Conservation (phyloP, 2,888 invertebrate genomes). For the Stenchaetothrips biformis region DNA sequence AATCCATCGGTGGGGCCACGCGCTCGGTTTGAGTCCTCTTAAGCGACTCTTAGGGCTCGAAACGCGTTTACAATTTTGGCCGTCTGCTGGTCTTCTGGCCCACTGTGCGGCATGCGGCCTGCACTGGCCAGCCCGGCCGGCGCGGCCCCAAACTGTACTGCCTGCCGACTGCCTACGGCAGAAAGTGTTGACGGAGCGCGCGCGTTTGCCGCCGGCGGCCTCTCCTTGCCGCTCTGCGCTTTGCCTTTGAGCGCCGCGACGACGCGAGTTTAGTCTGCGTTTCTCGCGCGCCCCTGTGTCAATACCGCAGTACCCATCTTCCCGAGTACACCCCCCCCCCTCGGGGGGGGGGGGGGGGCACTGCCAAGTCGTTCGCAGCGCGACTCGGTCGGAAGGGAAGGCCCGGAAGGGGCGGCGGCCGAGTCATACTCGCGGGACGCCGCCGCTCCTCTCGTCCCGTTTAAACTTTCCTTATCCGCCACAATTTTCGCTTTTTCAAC, state of each 20-base stretch:
- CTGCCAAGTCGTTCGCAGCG: not conserved
- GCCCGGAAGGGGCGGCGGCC: not conserved
- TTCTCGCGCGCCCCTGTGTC: not conserved
- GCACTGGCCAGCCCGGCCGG: not conserved
- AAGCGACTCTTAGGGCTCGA: no score
- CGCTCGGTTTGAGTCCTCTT: no score
- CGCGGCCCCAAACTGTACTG: not conserved
- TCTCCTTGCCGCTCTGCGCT: no score
- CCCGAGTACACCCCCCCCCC: not conserved
- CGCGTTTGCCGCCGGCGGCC: no score
- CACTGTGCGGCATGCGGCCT: not conserved
- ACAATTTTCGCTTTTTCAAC: conserved; percentile 17
- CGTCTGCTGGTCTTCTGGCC: no score
- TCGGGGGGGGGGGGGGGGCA: not conserved
- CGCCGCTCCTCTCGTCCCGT: not conserved
- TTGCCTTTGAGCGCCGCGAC: no score
- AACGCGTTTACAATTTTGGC: no score
- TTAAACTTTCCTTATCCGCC: conserved; percentile 20
- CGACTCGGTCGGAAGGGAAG: not conserved
- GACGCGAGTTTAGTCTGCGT: not conserved
- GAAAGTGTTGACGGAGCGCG: no score
- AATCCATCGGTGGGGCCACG: no score
- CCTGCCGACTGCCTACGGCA: no score
- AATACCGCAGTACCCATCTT: not conserved
- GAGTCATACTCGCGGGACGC: not conserved